Conservation (phyloP, 2,113 vertebrate genomes). For the Eonycteris spelaea region DNA sequence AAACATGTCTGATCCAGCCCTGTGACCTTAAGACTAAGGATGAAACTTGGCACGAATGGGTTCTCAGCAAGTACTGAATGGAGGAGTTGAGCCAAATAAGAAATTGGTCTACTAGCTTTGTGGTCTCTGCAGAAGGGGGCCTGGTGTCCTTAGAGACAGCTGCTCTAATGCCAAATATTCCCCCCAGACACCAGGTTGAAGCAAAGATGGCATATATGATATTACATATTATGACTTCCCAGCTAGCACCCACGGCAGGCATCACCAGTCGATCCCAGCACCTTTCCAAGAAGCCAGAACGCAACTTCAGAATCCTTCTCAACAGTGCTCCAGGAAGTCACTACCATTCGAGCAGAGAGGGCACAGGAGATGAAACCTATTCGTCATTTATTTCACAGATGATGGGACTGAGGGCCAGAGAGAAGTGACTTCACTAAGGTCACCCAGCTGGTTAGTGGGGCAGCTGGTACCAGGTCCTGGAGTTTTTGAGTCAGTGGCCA, state of each 20-base stretch:
- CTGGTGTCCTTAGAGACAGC: neutral
- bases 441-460: neutral
- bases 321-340: neutral
- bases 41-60: rapidly evolving
- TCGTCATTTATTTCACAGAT: neutral
- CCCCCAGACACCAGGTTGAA: neutral
- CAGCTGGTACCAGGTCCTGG: neutral
- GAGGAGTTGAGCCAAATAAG: neutral
- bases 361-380: neutral
- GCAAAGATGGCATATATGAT: neutral
- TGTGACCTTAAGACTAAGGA: neutral
- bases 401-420: neutral
- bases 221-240: rapidly evolving
- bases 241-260: neutral
- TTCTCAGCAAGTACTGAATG: neutral
- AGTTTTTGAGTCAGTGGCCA: neutral
- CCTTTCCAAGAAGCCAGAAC: neutral
- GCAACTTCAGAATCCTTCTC: neutral
- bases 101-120: neutral
- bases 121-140: neutral
- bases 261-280: conserved; percentile 8
- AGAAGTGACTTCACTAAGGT: conserved; percentile 25
- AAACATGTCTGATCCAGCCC: neutral
- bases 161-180: neutral
- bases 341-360: neutral